Conservation (phyloP, 2,888 invertebrate species). For the Syrphus vitripennis region DNA sequence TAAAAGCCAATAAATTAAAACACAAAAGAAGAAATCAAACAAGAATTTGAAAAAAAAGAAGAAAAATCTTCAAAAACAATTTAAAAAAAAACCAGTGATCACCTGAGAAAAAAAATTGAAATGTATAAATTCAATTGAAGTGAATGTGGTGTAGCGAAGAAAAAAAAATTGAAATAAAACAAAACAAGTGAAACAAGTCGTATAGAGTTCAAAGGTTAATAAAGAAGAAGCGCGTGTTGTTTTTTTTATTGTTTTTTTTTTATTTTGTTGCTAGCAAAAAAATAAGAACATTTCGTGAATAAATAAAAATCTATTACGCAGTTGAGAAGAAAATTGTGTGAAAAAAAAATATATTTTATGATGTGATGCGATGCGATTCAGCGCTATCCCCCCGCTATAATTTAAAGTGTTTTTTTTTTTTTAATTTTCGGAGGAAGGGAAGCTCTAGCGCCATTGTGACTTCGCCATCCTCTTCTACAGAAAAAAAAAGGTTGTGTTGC, state of each 20-base stretch:
- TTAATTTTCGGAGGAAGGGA: not conserved
- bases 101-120: constrained; percentile 36
- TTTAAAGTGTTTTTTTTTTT: constrained; percentile 18
- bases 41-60: constrained; percentile 44
- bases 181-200: constrained; percentile 40
- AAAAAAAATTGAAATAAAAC: constrained; percentile 22
- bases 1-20: constrained; percentile 45
- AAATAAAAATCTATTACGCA: constrained; percentile 59
- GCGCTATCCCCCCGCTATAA: constrained; percentile 24
- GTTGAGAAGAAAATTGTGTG: constrained; percentile 55
- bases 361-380: constrained; percentile 63
- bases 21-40: constrained; percentile 52
- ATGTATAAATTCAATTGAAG: not conserved
- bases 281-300: not conserved
- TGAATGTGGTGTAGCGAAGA: constrained; percentile 53
- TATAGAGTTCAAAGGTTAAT: constrained; percentile 63
- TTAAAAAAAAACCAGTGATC: constrained; percentile 57
- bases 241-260: constrained; percentile 37
- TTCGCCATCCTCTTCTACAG: constrained; percentile 23
- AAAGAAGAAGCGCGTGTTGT: constrained; percentile 52
- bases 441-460: constrained; percentile 38
- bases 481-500: constrained; percentile 44
- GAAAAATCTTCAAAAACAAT: constrained; percentile 51
- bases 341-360: constrained; percentile 62
- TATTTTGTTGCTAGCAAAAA: too few species aligned